These are phyloP conservation scores for Smittia aterrima DNA, from an alignment of 2,888 invertebrate genomes.

Conservation along the genomic window DNA sequence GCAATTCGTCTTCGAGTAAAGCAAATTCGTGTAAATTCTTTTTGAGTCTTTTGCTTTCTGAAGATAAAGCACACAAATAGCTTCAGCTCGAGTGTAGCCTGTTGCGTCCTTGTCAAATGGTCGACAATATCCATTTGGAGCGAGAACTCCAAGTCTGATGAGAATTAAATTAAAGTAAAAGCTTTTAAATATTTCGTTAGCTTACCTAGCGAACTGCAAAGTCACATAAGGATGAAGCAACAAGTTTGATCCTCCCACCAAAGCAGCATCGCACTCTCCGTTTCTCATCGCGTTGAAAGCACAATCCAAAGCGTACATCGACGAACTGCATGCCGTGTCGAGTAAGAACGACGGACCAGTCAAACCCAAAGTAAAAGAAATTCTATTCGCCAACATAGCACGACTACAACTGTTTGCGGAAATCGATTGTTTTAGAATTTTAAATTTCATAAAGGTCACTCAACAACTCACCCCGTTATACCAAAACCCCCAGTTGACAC, in stretches of 20 bases:
- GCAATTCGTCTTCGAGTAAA: slow-evolving; percentile 78
- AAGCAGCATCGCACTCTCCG: slow-evolving; percentile 83
- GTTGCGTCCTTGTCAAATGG: slow-evolving; percentile 82
- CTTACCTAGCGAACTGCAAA: slow-evolving; percentile 76
- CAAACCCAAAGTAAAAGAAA: slow-evolving; percentile 84
- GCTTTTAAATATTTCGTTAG: slow-evolving; percentile 33
- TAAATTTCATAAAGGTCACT: slow-evolving; percentile 22
- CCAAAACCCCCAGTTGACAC: slow-evolving; percentile 57
- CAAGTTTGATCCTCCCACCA: slow-evolving; percentile 84
- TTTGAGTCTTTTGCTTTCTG: slow-evolving; percentile 70
- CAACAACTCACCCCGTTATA: slow-evolving; percentile 49
- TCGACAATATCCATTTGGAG: slow-evolving; percentile 82
- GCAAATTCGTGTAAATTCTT: slow-evolving; percentile 65
- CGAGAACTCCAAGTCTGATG: slow-evolving; percentile 71
- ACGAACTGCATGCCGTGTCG: slow-evolving; percentile 95
- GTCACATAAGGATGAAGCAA: slow-evolving; percentile 85
- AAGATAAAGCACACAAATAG: slow-evolving; percentile 66
- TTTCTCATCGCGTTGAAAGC: slow-evolving; percentile 73
- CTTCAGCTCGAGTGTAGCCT: slow-evolving; percentile 83
- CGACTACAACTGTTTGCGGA: slow-evolving; percentile 67
- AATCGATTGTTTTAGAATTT: neutral
- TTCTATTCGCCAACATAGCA: slow-evolving; percentile 87
- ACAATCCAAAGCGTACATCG: slow-evolving; percentile 81
- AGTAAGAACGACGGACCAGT: slow-evolving; percentile 85
- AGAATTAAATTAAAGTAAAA: slow-evolving; percentile 45